These are phyloP conservation scores for Drosophila novamexicana DNA, from an alignment of 1,140 invertebrate genomes.

Conservation along the genomic window DNA sequence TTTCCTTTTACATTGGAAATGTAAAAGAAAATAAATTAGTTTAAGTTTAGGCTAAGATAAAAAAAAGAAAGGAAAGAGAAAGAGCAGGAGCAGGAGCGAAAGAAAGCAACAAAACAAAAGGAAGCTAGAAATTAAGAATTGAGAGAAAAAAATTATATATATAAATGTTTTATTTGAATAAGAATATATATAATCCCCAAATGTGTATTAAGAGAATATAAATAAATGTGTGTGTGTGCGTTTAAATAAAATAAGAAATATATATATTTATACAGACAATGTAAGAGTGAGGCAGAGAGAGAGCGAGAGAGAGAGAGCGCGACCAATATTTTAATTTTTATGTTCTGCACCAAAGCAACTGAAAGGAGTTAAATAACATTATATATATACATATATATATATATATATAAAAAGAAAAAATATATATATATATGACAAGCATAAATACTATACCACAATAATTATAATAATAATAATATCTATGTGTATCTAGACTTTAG, in stretches of 20 bases:
- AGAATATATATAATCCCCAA: no score
- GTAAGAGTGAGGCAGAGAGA: not conserved
- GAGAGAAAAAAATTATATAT: no score
- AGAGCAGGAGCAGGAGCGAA: not conserved
- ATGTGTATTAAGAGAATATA: no score
- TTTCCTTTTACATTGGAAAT: not conserved
- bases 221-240: not conserved
- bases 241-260: not conserved
- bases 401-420: not conserved
- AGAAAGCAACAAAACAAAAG: not conserved
- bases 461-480: no score
- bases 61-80: not conserved
- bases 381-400: not conserved
- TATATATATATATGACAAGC: not conserved
- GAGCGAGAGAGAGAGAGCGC: not conserved
- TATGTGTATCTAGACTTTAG: no score
- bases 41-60: not conserved
- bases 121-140: no score
- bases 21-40: not conserved
- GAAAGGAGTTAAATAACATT: not conserved
- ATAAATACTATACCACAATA: not conserved
- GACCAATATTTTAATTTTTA: not conserved
- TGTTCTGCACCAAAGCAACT: conserved; percentile 23
- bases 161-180: no score
- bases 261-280: not conserved